Percentiles rank a stretch among this genome's conserved stretches.
Conservation (phyloP, 2,797 vertebrate genomes). For the Kryptolebias ocellatus region DNA sequence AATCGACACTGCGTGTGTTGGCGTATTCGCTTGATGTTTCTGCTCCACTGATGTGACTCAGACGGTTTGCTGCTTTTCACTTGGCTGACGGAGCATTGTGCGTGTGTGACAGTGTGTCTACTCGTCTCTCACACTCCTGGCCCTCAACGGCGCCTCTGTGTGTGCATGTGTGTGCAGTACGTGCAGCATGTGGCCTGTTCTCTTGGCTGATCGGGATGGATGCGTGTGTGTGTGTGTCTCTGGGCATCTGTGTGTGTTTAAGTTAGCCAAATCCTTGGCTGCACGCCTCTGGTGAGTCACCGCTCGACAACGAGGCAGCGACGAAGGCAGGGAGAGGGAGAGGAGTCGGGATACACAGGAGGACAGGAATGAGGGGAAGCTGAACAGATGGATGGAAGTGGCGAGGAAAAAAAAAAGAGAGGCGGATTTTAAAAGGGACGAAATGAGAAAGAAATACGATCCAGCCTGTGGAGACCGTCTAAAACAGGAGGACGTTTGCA, state of each 20-base stretch:
- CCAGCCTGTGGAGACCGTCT: neutral
- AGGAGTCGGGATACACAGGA: constrained; percentile 20
- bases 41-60: constrained; percentile 52
- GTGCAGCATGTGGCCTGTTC: constrained; percentile 66
- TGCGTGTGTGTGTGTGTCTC: constrained; percentile 32
- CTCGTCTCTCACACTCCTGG: constrained; percentile 34
- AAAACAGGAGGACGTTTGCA: neutral
- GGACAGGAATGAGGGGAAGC: constrained; percentile 8
- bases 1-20: constrained; percentile 18
- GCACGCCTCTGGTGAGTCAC: constrained; percentile 68
- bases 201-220: constrained; percentile 46
- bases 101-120: constrained; percentile 29
- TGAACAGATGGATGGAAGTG: constrained; percentile 16
- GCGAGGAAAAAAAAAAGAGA: constrained; percentile 7
- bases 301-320: constrained; percentile 64
- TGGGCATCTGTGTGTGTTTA: constrained; percentile 36
- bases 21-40: constrained; percentile 47
- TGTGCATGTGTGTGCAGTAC: constrained; percentile 34
- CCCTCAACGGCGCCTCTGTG: constrained; percentile 48
- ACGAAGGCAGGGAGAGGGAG: constrained; percentile 39
- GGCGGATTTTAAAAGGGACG: constrained; percentile 32
- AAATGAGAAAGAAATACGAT: constrained; percentile 29
- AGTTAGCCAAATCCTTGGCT: constrained; percentile 58
- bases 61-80: constrained; percentile 62
- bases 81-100: constrained; percentile 54